phyloP scores from a whole-genome alignment of 2,888 invertebrate genomes.

The Azorinus chamasolen region DNA sequence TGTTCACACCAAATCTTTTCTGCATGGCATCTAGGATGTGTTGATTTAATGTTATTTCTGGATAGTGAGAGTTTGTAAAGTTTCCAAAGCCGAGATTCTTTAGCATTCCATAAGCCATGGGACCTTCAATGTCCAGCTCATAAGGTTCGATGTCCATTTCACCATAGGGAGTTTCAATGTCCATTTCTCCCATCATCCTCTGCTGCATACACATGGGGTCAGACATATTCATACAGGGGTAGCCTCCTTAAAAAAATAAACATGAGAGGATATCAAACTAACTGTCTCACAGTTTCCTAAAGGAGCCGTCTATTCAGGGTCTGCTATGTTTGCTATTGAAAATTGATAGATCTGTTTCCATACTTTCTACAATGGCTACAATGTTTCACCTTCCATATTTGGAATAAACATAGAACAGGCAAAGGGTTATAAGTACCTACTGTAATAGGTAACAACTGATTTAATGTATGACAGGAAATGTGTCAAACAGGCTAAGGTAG shows the following conservation, averaged over 20 bases:
- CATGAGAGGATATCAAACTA: no score
- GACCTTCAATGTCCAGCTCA: constrained; percentile 58
- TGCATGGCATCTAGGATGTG: constrained; percentile 44
- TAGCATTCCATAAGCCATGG: constrained; percentile 41
- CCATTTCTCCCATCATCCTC: constrained; percentile 37
- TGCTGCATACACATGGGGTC: constrained; percentile 43
- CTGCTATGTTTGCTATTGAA: no score
- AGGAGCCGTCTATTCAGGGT: no score
- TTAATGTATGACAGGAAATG: no score
- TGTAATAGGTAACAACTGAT: no score
- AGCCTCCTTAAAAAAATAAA: constrained; percentile 4
- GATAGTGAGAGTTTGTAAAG: constrained; percentile 23
- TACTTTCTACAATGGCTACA: no score
- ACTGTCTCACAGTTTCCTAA: no score
- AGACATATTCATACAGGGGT: constrained; percentile 40
- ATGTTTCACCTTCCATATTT: no score
- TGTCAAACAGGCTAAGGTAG: no score
- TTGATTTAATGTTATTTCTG: constrained; percentile 50
- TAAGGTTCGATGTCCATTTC: constrained; percentile 58
- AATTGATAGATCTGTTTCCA: no score
- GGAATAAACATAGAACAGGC: no score
- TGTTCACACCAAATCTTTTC: constrained; percentile 52
- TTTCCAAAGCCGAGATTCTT: constrained; percentile 21
- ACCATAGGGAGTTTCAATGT: constrained; percentile 48
- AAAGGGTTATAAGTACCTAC: no score